phyloP scores from a whole-genome alignment of 1,140 invertebrate genomes.

The Bacillus rossius region DNA sequence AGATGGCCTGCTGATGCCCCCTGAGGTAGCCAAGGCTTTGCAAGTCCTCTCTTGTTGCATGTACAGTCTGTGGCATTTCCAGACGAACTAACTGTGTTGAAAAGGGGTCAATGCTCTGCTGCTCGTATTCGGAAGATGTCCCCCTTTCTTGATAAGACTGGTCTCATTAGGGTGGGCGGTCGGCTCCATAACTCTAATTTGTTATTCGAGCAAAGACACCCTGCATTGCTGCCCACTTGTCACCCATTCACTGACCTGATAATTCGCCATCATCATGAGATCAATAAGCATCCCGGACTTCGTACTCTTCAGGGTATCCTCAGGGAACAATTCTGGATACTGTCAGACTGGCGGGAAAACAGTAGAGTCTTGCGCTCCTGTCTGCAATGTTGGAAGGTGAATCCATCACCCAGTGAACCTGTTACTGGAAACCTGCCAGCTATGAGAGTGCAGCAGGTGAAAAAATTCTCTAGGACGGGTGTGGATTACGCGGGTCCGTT shows the following conservation, averaged over 20 bases:
- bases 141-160: background rate
- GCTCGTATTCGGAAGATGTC: too few relatives aligned
- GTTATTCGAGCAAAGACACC: background rate
- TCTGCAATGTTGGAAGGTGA: too few relatives aligned
- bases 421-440: too few relatives aligned
- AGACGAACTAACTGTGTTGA: too few relatives aligned
- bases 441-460: background rate
- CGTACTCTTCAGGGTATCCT: background rate
- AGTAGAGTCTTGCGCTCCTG: background rate
- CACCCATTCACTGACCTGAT: background rate
- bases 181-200: background rate
- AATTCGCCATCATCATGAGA: background rate
- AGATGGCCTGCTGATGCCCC: too few relatives aligned
- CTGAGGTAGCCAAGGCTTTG: too few relatives aligned
- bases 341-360: background rate
- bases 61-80: too few relatives aligned
- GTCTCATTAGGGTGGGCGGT: background rate
- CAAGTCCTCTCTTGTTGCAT: too few relatives aligned
- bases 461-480: slow-evolving; percentile 21
- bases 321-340: background rate
- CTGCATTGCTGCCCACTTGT: background rate
- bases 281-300: background rate
- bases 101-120: too few relatives aligned
- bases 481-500: slow-evolving; percentile 36
- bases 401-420: too few relatives aligned